Evolutionary conservation across 2,888 invertebrate genomes (phyloP).

Genomic region (Catocala fraxini): DNA sequence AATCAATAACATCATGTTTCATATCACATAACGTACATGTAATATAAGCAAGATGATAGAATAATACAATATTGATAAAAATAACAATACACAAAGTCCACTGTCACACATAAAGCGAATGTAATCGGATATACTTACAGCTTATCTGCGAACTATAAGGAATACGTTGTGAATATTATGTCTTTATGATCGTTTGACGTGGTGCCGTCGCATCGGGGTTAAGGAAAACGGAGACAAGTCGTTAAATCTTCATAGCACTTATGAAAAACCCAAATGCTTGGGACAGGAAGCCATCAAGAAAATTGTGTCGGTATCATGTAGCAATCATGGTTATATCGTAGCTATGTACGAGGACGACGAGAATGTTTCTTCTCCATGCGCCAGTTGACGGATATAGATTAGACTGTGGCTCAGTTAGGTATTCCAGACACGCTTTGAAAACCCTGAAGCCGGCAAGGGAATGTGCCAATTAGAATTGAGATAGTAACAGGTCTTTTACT

Average conservation of each 20-base stretch:
- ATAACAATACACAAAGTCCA: not conserved
- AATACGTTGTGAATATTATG: constrained; percentile 23
- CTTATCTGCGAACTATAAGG: constrained; percentile 20
- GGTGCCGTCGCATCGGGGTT: constrained; percentile 21
- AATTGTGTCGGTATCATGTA: constrained; percentile 19
- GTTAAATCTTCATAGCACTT: constrained; percentile 40
- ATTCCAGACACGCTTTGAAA: constrained; percentile 13
- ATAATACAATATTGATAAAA: too few relatives aligned
- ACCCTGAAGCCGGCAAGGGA: not conserved
- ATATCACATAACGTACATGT: too few relatives aligned
- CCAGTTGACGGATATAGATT: not conserved
- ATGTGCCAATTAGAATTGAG: constrained; percentile 10
- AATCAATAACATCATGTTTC: too few relatives aligned
- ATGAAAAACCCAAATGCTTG: constrained; percentile 28
- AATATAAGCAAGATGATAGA: too few relatives aligned
- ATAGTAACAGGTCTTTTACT: constrained; percentile 1
- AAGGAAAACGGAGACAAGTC: constrained; percentile 41
- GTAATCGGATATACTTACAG: not conserved
- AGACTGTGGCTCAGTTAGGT: constrained; percentile 7
- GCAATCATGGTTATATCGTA: not conserved
- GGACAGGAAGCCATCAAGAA: constrained; percentile 30
- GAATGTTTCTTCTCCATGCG: not conserved
- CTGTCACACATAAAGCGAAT: not conserved
- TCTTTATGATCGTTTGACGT: constrained; percentile 33
- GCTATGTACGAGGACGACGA: not conserved